A percentile compares a stretch with the other conserved stretches of the same genome.
Conservation (phyloP, 1,140 invertebrate species). For the Dendroctonus valens region DNA sequence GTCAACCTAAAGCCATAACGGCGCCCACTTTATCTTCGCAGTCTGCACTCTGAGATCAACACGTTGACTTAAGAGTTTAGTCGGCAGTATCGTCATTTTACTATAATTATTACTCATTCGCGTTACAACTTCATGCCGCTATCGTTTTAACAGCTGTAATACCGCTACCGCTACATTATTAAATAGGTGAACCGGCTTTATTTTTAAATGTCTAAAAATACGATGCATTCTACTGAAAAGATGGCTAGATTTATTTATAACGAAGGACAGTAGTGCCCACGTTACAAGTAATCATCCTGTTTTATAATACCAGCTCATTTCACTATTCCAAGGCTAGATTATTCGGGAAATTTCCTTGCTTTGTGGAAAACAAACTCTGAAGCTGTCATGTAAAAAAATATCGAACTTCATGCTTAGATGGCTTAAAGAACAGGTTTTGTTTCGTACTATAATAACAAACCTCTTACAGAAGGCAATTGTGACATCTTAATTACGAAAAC, state of each 20-base stretch:
- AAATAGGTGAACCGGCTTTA: constrained; percentile 24
- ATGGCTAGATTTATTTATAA: constrained; percentile 16
- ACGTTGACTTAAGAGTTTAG: constrained; percentile 18
- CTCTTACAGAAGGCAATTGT: no score
- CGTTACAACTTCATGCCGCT: constrained; percentile 7
- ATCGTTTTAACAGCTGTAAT: constrained; percentile 20
- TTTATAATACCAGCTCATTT: constrained; percentile 16
- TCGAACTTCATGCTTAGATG: no score
- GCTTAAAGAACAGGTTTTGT: no score
- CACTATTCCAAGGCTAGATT: not conserved
- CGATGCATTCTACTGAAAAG: constrained; percentile 24
- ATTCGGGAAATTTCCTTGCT: not conserved
- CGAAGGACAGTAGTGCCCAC: constrained; percentile 16
- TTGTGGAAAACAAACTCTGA: not conserved
- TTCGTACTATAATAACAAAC: no score
- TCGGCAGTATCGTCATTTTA: constrained; percentile 10
- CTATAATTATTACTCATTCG: constrained; percentile 18
- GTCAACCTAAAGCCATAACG: constrained; percentile 6
- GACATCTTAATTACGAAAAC: no score
- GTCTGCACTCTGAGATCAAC: constrained; percentile 8
- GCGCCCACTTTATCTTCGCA: not conserved
- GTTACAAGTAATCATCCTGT: constrained; percentile 17
- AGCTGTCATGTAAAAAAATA: no score
- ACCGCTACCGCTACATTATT: constrained; percentile 18
- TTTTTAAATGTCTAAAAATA: constrained; percentile 28